Conservation (phyloP, 1,140 invertebrate genomes). For the Eubasilissa regina region DNA sequence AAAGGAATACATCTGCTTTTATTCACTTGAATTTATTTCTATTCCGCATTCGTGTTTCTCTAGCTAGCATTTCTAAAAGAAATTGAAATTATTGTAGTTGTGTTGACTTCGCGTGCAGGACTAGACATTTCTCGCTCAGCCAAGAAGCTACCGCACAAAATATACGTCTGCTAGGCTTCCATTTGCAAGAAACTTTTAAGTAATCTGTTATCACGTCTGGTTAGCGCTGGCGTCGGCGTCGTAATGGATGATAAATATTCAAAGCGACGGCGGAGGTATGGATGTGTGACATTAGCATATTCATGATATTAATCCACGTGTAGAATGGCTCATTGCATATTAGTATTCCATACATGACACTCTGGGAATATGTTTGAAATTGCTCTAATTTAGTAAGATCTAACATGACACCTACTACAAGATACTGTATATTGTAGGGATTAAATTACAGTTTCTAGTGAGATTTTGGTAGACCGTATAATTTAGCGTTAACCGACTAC, state of each 20-base stretch:
- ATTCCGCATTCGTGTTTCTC: no score
- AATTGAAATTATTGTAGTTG: background rate
- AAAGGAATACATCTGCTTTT: no score
- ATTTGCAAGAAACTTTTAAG: constrained; percentile 9
- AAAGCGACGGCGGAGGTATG: constrained; percentile 9
- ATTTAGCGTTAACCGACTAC: background rate
- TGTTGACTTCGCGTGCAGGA: background rate
- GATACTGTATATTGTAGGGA: background rate
- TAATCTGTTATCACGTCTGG: constrained; percentile 39
- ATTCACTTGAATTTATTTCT: no score
- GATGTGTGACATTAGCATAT: constrained; percentile 21
- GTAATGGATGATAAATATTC: constrained; percentile 43
- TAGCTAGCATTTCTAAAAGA: no score
- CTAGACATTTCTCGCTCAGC: background rate
- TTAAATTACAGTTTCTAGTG: background rate
- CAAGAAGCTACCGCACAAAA: background rate
- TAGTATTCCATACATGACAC: constrained; percentile 33
- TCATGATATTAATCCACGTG: constrained; percentile 32
- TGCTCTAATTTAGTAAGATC: constrained; percentile 23
- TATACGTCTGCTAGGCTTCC: background rate
- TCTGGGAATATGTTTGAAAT: constrained; percentile 22
- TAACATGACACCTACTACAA: background rate
- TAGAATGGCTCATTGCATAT: constrained; percentile 21
- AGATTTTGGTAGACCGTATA: background rate
- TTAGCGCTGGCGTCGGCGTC: background rate